Evolutionary conservation across 2,888 invertebrate species (phyloP).

Genomic region (Epistrophe grossulariae): DNA sequence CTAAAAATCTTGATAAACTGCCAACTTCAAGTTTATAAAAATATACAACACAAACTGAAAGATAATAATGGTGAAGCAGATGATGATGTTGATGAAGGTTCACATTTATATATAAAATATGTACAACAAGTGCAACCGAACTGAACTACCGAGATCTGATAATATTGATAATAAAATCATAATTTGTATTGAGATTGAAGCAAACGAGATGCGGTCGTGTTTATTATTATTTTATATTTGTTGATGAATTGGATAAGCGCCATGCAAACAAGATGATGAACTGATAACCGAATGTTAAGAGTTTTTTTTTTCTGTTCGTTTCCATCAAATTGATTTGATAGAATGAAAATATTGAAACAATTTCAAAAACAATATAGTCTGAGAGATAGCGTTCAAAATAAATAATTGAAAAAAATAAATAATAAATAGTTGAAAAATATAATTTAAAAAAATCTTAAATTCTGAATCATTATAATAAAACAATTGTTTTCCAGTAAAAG

Average conservation of each 20-base stretch:
- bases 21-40: constrained; percentile 32
- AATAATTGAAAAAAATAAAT: no score
- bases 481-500: no score
- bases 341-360: background rate
- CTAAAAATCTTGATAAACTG: constrained; percentile 53
- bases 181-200: constrained; percentile 68
- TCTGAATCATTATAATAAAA: no score
- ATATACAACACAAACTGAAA: background rate
- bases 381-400: background rate
- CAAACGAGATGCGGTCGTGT: constrained; percentile 53
- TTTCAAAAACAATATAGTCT: constrained; percentile 4
- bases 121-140: constrained; percentile 44
- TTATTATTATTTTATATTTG: constrained; percentile 54
- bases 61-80: background rate
- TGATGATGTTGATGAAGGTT: constrained; percentile 18
- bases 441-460: no score
- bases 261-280: constrained; percentile 70
- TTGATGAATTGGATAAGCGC: constrained; percentile 71
- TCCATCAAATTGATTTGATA: constrained; percentile 7
- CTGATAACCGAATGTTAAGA: constrained; percentile 31
- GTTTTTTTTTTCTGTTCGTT: constrained; percentile 13
- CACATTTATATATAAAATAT: background rate
- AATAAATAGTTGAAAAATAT: no score
- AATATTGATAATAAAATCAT: constrained; percentile 61
- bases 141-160: constrained; percentile 58